Base-by-base conservation (phyloP, 2,797 vertebrate genomes). In the Myiotriccus ornatus region DNA sequence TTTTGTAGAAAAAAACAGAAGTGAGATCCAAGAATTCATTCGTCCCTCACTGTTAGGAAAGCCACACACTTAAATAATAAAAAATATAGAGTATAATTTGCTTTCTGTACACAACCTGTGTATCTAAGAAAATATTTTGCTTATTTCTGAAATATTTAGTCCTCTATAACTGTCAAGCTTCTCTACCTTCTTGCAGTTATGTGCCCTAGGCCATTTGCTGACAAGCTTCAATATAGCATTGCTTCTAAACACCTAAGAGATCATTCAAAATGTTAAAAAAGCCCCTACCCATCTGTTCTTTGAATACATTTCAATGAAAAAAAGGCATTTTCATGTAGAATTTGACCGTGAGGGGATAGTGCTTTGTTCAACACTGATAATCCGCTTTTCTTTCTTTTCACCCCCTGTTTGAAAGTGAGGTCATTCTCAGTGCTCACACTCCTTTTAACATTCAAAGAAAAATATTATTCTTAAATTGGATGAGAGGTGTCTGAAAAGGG, bases 181-280 rank as follows among this genome's bases (percentile, higher is more conserved):
- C 81, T 95, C 95, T 84, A 95, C 15, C 73, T 86, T 79, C 25
- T 93, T 57, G 53, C 70, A 74, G 75, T 90, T 78, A 84, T 83
- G 14, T 84, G 82, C 92, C 84, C 91, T 68, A 91, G 59, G 91
- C 65, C 68, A 86, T 95, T 94, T 95, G 82, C 84, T 94, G 80
- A 83, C 86, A 95, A 77, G 81, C 4, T 19, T 78, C 82, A 57
- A 25, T 79, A 43, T 83, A 93, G 86, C 92, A 74, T 81, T 95
- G 35, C 32, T 80, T 84, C 69, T 84, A 62, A 94, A 91, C 71
- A 94, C 44, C 49, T 81, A 84, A 86, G 79, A 93, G 63, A 85
- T 16, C 14, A 71, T 68, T 95, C 94, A 39, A 84, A 75, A 91
- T 89, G 85, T 60, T 93, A 76, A 87, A 96, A 86, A 85, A 28